A percentile compares a stretch with the other conserved stretches of the same genome.
Conservation (phyloP, 2,888 invertebrate species). For the Cistogaster globosa region DNA sequence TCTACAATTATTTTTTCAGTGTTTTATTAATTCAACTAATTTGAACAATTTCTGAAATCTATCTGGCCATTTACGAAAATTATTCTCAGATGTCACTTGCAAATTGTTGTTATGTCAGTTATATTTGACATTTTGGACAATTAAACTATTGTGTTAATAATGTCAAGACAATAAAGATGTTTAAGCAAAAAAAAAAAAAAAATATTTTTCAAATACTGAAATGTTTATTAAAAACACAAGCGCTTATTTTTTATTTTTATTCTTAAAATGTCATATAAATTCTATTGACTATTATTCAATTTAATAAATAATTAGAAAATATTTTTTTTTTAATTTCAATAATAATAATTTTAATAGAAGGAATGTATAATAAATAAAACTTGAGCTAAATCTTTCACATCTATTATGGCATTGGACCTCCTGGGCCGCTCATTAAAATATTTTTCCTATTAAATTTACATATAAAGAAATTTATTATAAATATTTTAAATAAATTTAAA, state of each 20-base stretch:
- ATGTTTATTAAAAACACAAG: too few species aligned
- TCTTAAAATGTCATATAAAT: not conserved
- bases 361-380: too few species aligned
- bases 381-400: not conserved
- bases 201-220: not conserved
- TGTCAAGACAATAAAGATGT: conserved; percentile 55
- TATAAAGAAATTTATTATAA: not conserved
- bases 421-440: conserved; percentile 5
- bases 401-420: not conserved
- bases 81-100: conserved; percentile 12
- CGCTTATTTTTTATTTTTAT: too few species aligned
- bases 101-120: conserved; percentile 34
- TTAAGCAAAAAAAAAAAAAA: not conserved
- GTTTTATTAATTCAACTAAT: too few species aligned
- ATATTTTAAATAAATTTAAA: not conserved
- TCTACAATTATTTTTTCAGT: not conserved
- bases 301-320: not conserved
- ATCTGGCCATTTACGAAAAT: too few species aligned
- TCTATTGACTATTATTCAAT: not conserved
- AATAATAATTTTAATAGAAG: too few species aligned
- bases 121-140: conserved; percentile 8
- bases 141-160: conserved; percentile 39
- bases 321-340: not conserved
- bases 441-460: not conserved
- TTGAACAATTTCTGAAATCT: too few species aligned